phyloP scores from a whole-genome alignment of 2,113 vertebrate genomes.

The Choloepus hoffmanni region DNA sequence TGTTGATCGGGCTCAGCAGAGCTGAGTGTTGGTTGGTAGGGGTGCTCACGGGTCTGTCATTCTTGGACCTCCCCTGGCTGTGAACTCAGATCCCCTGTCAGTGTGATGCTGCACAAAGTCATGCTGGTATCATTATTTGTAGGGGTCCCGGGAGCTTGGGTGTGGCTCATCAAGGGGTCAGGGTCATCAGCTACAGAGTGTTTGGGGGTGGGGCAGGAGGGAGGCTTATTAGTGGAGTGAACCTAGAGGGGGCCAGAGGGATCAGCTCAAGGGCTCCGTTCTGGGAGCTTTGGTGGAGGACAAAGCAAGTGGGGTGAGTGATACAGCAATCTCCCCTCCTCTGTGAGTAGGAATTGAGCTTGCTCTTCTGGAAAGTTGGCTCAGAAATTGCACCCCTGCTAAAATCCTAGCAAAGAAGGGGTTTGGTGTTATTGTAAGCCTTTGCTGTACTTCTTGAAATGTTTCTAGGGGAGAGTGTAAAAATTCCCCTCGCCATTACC shows the following conservation, averaged over 20 bases:
- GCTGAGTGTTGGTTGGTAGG: not conserved
- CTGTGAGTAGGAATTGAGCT: not conserved
- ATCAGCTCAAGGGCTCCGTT: not conserved
- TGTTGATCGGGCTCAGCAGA: not conserved
- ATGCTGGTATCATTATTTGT: not conserved
- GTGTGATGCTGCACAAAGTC: not conserved
- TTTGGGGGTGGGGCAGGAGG: not conserved
- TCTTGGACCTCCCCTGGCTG: not conserved
- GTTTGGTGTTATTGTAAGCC: constrained; percentile 56
- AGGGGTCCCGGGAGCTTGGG: not conserved
- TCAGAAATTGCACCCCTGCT: constrained; percentile 53
- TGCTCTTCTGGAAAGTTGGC: constrained; percentile 34
- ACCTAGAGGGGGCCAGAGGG: not conserved
- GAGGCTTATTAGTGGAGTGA: not conserved
- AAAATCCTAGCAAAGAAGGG: constrained; percentile 52
- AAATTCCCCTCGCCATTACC: not conserved
- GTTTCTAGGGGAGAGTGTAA: constrained; percentile 44
- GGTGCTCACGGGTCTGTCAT: not conserved
- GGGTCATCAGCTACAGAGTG: not conserved
- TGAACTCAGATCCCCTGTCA: not conserved
- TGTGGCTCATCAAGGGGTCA: not conserved
- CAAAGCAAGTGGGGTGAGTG: not conserved
- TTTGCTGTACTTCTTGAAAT: constrained; percentile 60
- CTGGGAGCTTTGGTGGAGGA: not conserved
- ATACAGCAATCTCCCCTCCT: not conserved